These are phyloP conservation scores for Vanessa tameamea DNA, from an alignment of 1,140 invertebrate species.

Conservation along the genomic window DNA sequence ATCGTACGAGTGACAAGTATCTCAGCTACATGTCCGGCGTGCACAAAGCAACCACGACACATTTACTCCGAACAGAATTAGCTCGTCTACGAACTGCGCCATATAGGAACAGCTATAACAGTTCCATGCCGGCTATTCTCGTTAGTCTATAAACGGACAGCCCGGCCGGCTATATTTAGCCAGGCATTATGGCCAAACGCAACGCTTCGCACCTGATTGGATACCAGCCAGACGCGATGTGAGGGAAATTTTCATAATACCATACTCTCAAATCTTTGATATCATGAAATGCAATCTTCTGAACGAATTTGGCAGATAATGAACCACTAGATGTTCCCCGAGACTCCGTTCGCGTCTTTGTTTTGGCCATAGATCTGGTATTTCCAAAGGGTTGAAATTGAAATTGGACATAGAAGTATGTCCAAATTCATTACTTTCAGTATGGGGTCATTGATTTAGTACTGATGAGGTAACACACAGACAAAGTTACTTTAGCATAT, in stretches of 20 bases:
- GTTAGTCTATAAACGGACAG: constrained; percentile 65
- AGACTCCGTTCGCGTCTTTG: too few relatives aligned
- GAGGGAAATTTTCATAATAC: constrained; percentile 17
- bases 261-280: neutral
- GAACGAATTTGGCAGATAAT: too few relatives aligned
- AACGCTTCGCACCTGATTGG: constrained; percentile 69
- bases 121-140: constrained; percentile 51
- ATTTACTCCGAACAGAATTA: constrained; percentile 20
- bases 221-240: constrained; percentile 47
- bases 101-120: constrained; percentile 33
- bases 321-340: too few relatives aligned
- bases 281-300: neutral
- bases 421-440: too few relatives aligned
- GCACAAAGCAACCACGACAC: constrained; percentile 1
- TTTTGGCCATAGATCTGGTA: too few relatives aligned
- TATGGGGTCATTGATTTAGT: too few relatives aligned
- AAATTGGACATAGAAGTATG: too few relatives aligned
- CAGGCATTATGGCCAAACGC: constrained; percentile 55
- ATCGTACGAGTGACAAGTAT: neutral
- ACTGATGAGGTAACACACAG: too few relatives aligned
- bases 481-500: too few relatives aligned
- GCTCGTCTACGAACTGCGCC: constrained; percentile 29
- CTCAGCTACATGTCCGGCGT: too few relatives aligned
- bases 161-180: constrained; percentile 63
- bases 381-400: too few relatives aligned